Evolutionary conservation across 2,113 vertebrate genomes (phyloP).

Genomic region (Corythoichthys intestinalis): DNA sequence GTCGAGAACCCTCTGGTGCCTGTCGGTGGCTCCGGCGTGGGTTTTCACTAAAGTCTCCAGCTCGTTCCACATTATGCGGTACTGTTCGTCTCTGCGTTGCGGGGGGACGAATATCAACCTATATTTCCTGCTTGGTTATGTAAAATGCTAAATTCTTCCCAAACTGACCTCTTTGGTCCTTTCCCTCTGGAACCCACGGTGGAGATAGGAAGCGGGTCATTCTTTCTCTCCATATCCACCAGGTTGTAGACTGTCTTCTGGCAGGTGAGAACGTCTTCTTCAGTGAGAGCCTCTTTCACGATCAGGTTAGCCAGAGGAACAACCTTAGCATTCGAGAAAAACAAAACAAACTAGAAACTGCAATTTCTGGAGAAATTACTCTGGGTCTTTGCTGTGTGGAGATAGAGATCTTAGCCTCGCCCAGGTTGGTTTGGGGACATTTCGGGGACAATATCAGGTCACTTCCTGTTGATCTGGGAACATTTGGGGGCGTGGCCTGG

Average conservation of each 20-base stretch:
- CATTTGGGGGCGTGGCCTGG: too few species aligned
- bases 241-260: constrained; percentile 97
- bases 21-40: constrained; percentile 84
- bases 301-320: constrained; percentile 95
- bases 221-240: constrained; percentile 98
- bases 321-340: constrained; percentile 71
- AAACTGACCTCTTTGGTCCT: constrained; percentile 88
- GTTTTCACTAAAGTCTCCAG: constrained; percentile 93
- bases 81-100: constrained; percentile 86
- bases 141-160: too few species aligned
- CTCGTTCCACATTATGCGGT: constrained; percentile 99
- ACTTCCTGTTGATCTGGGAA: too few species aligned
- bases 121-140: too few species aligned
- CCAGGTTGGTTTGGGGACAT: too few species aligned
- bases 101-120: not conserved
- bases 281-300: constrained; percentile 90
- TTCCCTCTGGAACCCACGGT: constrained; percentile 97
- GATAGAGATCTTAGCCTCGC: too few species aligned
- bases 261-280: constrained; percentile 95
- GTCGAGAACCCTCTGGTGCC: constrained; percentile 90
- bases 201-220: constrained; percentile 95
- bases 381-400: too few species aligned
- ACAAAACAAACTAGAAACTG: not conserved
- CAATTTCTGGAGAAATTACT: too few species aligned
- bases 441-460: too few species aligned